These are phyloP conservation scores for Drosophila algonquin DNA, from an alignment of 2,888 invertebrate genomes.

Conservation along the genomic window DNA sequence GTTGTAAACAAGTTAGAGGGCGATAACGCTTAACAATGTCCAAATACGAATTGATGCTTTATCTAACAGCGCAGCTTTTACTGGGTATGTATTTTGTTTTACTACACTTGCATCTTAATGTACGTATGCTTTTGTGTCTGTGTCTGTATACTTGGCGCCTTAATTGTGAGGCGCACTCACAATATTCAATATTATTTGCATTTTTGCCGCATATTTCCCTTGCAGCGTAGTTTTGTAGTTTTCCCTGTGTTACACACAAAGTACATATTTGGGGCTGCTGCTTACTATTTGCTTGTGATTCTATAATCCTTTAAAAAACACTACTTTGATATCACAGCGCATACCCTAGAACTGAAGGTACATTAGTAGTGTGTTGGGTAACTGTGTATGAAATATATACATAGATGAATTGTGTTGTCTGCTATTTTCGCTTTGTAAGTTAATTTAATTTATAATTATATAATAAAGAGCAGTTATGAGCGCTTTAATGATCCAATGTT, in stretches of 20 bases:
- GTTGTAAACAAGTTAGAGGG: conserved; percentile 59
- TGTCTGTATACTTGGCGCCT: conserved; percentile 38
- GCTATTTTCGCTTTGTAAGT: background rate
- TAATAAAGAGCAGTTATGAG: background rate
- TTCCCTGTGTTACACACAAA: background rate
- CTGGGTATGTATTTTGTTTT: conserved; percentile 60
- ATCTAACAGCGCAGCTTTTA: conserved; percentile 63
- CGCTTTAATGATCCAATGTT: background rate
- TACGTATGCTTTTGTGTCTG: conserved; percentile 12
- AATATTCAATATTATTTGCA: conserved; percentile 50
- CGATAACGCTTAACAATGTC: conserved; percentile 60
- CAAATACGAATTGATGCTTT: conserved; percentile 61
- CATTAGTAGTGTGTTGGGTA: background rate
- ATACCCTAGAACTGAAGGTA: background rate
- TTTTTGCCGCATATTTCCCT: conserved; percentile 11
- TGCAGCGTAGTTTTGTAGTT: conserved; percentile 28
- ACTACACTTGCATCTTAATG: conserved; percentile 11
- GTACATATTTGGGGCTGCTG: background rate
- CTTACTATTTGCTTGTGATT: conserved; percentile 1
- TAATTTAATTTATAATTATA: background rate
- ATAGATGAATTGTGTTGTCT: background rate
- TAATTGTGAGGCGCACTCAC: conserved; percentile 37
- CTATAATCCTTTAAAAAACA: conserved; percentile 1
- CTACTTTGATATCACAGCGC: conserved; percentile 24
- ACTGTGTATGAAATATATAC: background rate